Evolutionary conservation across 2,888 invertebrate genomes (phyloP), one percentile per base, ranked within the genome.

Genomic region (Torymus aiolomorphi): DNA sequence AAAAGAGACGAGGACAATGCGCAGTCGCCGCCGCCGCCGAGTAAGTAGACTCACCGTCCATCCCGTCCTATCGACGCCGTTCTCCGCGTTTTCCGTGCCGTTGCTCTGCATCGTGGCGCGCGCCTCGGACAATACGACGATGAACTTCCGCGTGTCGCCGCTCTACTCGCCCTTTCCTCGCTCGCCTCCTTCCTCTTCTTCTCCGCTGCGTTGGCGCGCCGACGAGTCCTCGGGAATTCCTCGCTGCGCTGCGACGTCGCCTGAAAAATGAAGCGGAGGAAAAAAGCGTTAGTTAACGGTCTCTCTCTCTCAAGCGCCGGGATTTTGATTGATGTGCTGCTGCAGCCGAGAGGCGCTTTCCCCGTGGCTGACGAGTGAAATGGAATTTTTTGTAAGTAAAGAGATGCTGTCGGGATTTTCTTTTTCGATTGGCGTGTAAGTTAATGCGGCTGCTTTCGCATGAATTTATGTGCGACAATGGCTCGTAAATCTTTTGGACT

Each of bases 31-130:
- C 3, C 24, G 24, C 3, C 24, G 31, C 1, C 4, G 1, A 12
- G 57, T 57, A n/a, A 63, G 14, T 12, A 11, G 0, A 84, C 86
- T 82, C 86, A 90, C 90, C 86, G 89, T 90, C 90, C 90, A 90
- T 81, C 90, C 90, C 66, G 89, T 87, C 84, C 85, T 88, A 78
- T 90, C 90, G 82, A 88, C 86, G 74, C 88, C 87, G 84, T 89
- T 89, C 85, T 90, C 90, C 52, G 87, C 70, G 86, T 85, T 86
- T 83, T 90, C 90, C 83, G 88, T 80, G 73, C 90, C 90, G 89
- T 90, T 90, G 86, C 86, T 89, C 87, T 90, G 90, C 90, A 90
- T 90, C 84, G 83, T 87, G 77, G 56, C 63, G 24, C 24, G 67
- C 62, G 69, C 59, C 65, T 62, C 75, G 76, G 42, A 42, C 42